Evolutionary conservation across 2,888 invertebrate species (phyloP).

Genomic region (Odontocerum albicorne): DNA sequence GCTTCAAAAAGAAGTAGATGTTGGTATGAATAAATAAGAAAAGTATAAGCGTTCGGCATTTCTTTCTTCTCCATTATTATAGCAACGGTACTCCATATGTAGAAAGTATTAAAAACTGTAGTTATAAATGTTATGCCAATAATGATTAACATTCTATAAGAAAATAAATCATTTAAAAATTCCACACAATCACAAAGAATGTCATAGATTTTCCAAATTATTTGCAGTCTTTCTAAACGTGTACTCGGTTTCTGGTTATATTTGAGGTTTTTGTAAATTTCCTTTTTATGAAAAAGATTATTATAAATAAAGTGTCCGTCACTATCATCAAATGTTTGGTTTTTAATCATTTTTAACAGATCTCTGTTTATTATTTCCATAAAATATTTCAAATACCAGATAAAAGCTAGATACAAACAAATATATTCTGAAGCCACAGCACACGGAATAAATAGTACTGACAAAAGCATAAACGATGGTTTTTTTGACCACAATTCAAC

Average conservation of each 20-base stretch:
- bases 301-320: background rate
- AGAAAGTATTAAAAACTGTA: slow-evolving; percentile 7
- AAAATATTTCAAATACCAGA: background rate
- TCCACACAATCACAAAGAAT: slow-evolving; percentile 6
- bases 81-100: background rate
- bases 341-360: background rate
- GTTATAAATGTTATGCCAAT: slow-evolving; percentile 7
- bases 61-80: slow-evolving; percentile 1
- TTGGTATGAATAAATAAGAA: background rate
- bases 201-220: slow-evolving; percentile 9
- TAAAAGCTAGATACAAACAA: background rate
- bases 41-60: background rate
- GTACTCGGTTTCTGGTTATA: background rate
- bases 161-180: background rate
- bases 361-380: background rate
- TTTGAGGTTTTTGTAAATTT: background rate
- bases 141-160: slow-evolving; percentile 2
- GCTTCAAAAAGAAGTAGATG: background rate
- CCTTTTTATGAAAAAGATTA: background rate
- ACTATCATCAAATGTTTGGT: too few relatives aligned
- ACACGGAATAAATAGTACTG: background rate
- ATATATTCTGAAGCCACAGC: background rate
- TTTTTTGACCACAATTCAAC: background rate
- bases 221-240: slow-evolving; percentile 1
- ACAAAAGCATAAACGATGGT: background rate